Evolutionary conservation across 2,888 invertebrate species (phyloP).

Genomic region (Calameuta pallipes): DNA sequence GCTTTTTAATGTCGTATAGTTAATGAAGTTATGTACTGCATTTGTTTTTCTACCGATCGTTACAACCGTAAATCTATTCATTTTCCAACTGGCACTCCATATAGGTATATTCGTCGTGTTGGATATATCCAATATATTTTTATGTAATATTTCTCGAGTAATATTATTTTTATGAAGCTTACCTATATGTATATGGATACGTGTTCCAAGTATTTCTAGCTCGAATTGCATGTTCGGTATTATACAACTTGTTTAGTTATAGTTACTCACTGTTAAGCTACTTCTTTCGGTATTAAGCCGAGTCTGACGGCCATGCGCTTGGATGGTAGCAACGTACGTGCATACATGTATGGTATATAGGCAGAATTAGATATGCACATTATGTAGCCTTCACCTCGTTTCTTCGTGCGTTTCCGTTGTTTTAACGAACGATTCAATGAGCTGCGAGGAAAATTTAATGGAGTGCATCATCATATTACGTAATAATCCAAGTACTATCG

Average conservation of each 20-base stretch:
- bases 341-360: background rate
- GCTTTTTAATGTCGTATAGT: background rate
- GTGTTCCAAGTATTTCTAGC: background rate
- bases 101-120: background rate
- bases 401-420: constrained; percentile 60
- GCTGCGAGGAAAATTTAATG: constrained; percentile 10
- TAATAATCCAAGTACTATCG: background rate
- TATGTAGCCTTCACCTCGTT: constrained; percentile 63
- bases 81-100: background rate
- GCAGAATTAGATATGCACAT: constrained; percentile 34
- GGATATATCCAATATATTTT: background rate
- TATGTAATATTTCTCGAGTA: background rate
- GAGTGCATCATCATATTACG: background rate
- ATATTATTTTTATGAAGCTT: background rate
- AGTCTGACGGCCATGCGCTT: constrained; percentile 21
- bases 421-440: constrained; percentile 38
- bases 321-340: constrained; percentile 5
- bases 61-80: background rate
- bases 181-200: background rate
- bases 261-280: constrained; percentile 38
- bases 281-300: constrained; percentile 28
- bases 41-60: background rate
- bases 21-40: background rate
- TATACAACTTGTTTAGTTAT: constrained; percentile 46
- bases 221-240: constrained; percentile 20